Percentiles rank a stretch among this genome's conserved stretches.
These are phyloP conservation scores for Candidula unifasciata DNA, from an alignment of 2,888 invertebrate genomes.

Conservation along the genomic window DNA sequence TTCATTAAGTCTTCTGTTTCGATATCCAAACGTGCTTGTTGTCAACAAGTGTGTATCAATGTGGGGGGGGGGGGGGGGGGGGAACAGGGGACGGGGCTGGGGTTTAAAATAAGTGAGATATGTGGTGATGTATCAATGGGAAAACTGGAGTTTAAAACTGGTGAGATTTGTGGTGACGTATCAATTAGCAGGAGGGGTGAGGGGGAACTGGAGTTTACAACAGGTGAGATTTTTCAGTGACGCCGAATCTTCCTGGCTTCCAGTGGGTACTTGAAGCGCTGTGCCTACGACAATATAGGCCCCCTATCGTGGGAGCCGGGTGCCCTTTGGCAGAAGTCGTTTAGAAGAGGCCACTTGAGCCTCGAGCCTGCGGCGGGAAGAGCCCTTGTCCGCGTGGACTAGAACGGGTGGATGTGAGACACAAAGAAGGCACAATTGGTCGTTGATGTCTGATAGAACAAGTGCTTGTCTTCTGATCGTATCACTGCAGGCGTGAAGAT, in stretches of 20 bases:
- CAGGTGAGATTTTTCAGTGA: not conserved
- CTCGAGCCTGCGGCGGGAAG: not conserved
- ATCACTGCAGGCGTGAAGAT: constrained; percentile 26
- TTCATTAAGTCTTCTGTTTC: too few relatives aligned
- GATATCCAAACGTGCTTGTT: too few relatives aligned
- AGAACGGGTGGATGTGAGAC: constrained; percentile 4
- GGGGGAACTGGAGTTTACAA: not conserved
- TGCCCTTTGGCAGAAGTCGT: not conserved
- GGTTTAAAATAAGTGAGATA: not conserved
- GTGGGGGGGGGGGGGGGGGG: not conserved
- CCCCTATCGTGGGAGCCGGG: constrained; percentile 9
- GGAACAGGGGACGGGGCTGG: not conserved
- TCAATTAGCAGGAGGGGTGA: too few relatives aligned
- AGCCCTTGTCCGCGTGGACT: constrained; percentile 23
- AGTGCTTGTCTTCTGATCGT: not conserved
- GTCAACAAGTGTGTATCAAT: too few relatives aligned
- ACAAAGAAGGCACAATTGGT: constrained; percentile 28
- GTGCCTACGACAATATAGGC: not conserved
- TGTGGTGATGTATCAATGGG: too few relatives aligned
- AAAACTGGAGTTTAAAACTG: not conserved
- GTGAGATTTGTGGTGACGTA: not conserved
- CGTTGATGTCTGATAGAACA: not conserved
- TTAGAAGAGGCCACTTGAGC: not conserved
- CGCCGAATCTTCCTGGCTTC: not conserved
- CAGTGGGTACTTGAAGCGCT: not conserved